Conservation (phyloP, 92 coral and sea anemone species). For the Zoanthus sociatus region DNA sequence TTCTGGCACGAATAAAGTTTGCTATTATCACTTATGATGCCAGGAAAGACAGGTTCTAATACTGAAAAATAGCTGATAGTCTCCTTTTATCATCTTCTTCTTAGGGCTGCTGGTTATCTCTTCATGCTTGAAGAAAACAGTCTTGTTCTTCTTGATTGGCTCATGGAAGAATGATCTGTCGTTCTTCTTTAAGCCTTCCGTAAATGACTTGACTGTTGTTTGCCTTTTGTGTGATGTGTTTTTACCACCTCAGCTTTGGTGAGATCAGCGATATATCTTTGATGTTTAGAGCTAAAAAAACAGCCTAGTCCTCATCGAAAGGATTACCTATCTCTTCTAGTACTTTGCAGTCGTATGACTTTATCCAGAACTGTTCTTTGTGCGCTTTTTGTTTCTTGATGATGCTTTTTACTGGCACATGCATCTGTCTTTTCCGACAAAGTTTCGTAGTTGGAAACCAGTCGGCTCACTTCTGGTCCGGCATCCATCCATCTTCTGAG, state of each 20-base stretch:
- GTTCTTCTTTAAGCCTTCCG: slow-evolving; percentile 23
- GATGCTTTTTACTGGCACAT: slow-evolving; percentile 29
- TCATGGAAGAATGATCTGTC: slow-evolving; percentile 37
- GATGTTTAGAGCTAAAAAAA: slow-evolving; percentile 48
- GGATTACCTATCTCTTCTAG: slow-evolving; percentile 57
- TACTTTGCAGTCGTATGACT: slow-evolving; percentile 22
- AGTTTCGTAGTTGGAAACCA: slow-evolving; percentile 26
- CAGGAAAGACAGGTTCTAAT: slow-evolving; percentile 50
- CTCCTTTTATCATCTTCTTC: slow-evolving; percentile 41
- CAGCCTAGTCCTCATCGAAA: slow-evolving; percentile 55
- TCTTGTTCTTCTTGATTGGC: slow-evolving; percentile 58
- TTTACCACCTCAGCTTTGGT: slow-evolving; percentile 54
- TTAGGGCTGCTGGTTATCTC: slow-evolving; percentile 38
- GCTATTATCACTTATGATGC: slow-evolving; percentile 51
- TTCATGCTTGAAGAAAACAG: slow-evolving; percentile 55
- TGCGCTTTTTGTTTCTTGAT: slow-evolving; percentile 43
- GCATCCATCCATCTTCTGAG: slow-evolving; percentile 65
- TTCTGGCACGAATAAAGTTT: slow-evolving; percentile 59
- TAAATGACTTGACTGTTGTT: slow-evolving; percentile 38
- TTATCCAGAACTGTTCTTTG: slow-evolving; percentile 32
- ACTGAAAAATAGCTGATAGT: slow-evolving; percentile 46
- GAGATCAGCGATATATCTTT: slow-evolving; percentile 61
- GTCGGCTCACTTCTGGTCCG: slow-evolving; percentile 62
- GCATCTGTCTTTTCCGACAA: too few species aligned
- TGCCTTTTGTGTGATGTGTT: slow-evolving; percentile 51